Conservation (phyloP, 2,797 vertebrate genomes). For the Emys orbicularis region DNA sequence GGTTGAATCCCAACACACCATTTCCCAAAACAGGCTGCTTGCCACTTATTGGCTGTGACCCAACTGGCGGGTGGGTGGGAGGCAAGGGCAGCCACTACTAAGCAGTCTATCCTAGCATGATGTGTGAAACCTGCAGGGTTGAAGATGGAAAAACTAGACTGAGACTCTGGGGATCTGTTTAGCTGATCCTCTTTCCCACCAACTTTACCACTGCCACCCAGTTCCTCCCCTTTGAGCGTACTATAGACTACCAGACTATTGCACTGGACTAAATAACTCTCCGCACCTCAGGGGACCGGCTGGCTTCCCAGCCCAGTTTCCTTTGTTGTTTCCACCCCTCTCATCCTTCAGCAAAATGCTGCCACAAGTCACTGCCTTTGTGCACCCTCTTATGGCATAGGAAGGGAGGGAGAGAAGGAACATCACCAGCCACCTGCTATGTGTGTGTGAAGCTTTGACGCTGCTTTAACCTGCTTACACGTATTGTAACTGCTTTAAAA, state of each 20-base stretch:
- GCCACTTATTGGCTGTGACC: not conserved
- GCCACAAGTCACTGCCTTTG: fast-evolving
- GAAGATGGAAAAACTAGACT: not conserved
- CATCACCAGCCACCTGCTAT: conserved; percentile 6
- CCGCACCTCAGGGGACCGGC: not conserved
- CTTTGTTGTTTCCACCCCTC: not conserved
- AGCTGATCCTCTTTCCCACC: not conserved
- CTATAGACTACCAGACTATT: conserved; percentile 20
- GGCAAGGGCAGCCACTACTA: not conserved
- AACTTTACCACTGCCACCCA: conserved; percentile 59
- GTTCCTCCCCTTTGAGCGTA: not conserved
- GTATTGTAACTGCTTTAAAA: conserved; percentile 46
- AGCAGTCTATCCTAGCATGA: not conserved
- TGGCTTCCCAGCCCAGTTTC: conserved; percentile 19
- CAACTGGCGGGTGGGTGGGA: fast-evolving
- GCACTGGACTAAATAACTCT: conserved; percentile 32
- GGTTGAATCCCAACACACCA: fast-evolving
- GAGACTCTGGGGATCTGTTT: not conserved
- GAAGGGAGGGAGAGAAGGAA: conserved; percentile 1
- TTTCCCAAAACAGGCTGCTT: not conserved
- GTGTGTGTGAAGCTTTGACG: conserved; percentile 67
- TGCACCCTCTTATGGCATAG: not conserved
- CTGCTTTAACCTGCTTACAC: conserved; percentile 44
- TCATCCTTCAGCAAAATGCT: not conserved
- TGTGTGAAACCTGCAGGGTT: not conserved